Percentiles rank a stretch among this genome's conserved stretches.
These are phyloP conservation scores for Cheilosia vulpina DNA, from an alignment of 2,888 invertebrate species.

Conservation along the genomic window DNA sequence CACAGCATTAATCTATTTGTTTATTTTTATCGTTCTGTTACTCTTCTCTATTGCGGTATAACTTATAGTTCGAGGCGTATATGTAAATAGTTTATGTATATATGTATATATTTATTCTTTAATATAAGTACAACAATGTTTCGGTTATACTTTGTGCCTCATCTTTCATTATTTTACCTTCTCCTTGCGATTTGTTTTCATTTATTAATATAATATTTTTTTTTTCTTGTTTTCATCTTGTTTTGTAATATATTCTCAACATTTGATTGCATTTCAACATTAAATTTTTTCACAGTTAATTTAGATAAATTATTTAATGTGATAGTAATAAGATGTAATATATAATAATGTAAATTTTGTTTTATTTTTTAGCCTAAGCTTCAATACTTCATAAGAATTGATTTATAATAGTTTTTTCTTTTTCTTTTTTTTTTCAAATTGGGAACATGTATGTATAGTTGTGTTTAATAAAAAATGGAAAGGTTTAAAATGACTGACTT, in stretches of 20 bases:
- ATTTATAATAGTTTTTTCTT: constrained; percentile 46
- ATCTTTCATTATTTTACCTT: constrained; percentile 20
- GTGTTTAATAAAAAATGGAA: constrained; percentile 62
- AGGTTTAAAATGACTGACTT: constrained; percentile 57
- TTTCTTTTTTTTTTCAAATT: constrained; percentile 10
- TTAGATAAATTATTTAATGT: constrained; percentile 68
- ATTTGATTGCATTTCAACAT: constrained; percentile 72
- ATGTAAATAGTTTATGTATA: constrained; percentile 65
- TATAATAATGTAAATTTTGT: constrained; percentile 53
- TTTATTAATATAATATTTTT: constrained; percentile 3
- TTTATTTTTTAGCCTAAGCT: constrained; percentile 61
- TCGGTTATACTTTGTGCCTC: constrained; percentile 64
- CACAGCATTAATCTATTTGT: constrained; percentile 49
- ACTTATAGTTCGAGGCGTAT: constrained; percentile 64
- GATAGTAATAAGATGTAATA: constrained; percentile 51
- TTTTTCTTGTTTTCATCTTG: not conserved
- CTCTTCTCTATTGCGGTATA: constrained; percentile 31
- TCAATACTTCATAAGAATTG: constrained; percentile 73
- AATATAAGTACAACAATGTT: constrained; percentile 68
- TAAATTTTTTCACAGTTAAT: constrained; percentile 60
- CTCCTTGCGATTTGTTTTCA: constrained; percentile 26
- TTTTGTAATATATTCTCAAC: constrained; percentile 43
- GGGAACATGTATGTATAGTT: constrained; percentile 66
- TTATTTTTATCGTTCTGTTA: constrained; percentile 33
- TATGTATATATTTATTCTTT: constrained; percentile 50